Conservation (phyloP, 2,888 invertebrate genomes). For the Furcula furcula region DNA sequence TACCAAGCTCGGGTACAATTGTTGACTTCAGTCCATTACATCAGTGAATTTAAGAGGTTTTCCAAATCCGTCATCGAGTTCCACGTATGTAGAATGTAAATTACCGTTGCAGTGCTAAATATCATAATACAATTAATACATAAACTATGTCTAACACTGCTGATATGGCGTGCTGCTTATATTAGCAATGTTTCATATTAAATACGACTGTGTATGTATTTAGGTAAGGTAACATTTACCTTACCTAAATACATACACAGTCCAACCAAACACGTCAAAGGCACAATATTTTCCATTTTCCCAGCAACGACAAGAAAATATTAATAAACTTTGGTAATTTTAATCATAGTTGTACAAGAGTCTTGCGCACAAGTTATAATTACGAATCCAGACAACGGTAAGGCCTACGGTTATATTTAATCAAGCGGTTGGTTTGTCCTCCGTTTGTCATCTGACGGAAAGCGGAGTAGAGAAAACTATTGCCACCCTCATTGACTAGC, state of each 20-base stretch:
- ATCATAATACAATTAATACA: too few relatives aligned
- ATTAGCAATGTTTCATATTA: too few relatives aligned
- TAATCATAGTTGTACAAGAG: conserved; percentile 14
- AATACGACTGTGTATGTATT: too few relatives aligned
- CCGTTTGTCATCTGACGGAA: conserved; percentile 12
- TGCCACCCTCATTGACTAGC: conserved; percentile 5
- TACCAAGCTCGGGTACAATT: too few relatives aligned
- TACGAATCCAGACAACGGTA: conserved; percentile 9
- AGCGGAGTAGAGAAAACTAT: conserved; percentile 12
- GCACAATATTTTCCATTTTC: conserved; percentile 6
- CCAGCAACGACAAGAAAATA: conserved; percentile 7
- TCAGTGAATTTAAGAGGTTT: too few relatives aligned
- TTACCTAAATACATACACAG: neutral
- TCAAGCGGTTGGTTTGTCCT: conserved; percentile 8
- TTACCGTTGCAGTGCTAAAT: too few relatives aligned
- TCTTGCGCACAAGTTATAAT: conserved; percentile 17
- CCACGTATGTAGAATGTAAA: too few relatives aligned
- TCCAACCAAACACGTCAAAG: neutral
- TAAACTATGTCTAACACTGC: too few relatives aligned
- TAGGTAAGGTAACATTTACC: neutral
- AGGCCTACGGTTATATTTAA: conserved; percentile 9
- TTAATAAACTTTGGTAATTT: conserved; percentile 16
- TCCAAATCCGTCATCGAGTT: too few relatives aligned
- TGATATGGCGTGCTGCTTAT: too few relatives aligned
- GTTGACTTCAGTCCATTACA: too few relatives aligned